phyloP scores from a whole-genome alignment of 2,113 vertebrate species.

The Macquaria australasica region DNA sequence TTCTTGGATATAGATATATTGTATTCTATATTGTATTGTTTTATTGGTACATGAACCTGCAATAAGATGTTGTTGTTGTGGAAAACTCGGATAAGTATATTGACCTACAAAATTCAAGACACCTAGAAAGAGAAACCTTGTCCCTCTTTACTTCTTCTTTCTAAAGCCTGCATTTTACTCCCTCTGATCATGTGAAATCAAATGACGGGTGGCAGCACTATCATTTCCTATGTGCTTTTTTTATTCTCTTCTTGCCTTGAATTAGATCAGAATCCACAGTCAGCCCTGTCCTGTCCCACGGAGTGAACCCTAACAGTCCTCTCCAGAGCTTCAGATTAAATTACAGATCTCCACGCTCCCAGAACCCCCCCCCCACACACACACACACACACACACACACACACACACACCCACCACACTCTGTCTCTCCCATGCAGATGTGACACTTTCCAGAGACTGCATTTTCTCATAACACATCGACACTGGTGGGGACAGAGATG shows the following conservation, averaged over 20 bases:
- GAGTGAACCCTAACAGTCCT: conserved; percentile 69
- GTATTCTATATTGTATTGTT: neutral
- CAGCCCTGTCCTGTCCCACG: conserved; percentile 53
- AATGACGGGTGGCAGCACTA: conserved; percentile 42
- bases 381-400: conserved; percentile 11
- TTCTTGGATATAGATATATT: neutral
- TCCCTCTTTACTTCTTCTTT: neutral
- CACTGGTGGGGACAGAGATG: conserved; percentile 51
- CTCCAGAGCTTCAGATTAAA: conserved; percentile 80
- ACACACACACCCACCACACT: conserved; percentile 3
- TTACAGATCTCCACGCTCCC: conserved; percentile 76
- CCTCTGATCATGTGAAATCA: conserved; percentile 37
- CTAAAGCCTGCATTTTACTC: conserved; percentile 15
- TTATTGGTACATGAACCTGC: neutral
- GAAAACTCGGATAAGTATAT: neutral
- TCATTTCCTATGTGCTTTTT: conserved; percentile 53
- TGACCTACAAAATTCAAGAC: conserved; percentile 17
- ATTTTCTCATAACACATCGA: conserved; percentile 70
- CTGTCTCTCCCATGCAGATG: conserved; percentile 70
- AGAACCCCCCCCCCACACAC: conserved; percentile 34
- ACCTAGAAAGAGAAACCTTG: conserved; percentile 3
- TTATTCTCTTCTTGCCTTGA: conserved; percentile 28
- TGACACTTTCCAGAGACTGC: conserved; percentile 75
- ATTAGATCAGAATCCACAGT: conserved; percentile 69
- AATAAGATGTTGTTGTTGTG: neutral